Conservation (phyloP, 2,888 invertebrate genomes). For the Zootermopsis nevadensis region DNA sequence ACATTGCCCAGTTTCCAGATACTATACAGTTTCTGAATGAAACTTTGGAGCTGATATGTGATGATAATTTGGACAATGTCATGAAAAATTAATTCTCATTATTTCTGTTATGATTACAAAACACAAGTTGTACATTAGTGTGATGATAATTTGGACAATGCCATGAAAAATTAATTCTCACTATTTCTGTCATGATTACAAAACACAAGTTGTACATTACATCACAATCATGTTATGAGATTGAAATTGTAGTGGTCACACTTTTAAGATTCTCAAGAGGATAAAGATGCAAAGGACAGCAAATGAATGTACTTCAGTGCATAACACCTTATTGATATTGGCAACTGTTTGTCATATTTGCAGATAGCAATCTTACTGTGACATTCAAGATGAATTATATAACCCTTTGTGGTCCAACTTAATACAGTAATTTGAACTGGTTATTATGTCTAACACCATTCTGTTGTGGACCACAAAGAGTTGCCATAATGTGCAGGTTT, state of each 20-base stretch:
- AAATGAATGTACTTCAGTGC: background rate
- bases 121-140: background rate
- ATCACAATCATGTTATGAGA: background rate
- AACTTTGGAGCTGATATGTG: background rate
- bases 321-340: no score
- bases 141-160: background rate
- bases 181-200: background rate
- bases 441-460: no score
- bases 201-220: background rate
- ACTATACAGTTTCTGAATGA: background rate
- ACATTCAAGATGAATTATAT: no score
- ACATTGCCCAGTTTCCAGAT: background rate
- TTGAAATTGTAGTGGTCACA: background rate
- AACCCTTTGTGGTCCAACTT: no score
- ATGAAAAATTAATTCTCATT: background rate
- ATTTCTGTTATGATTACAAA: background rate
- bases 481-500: no score
- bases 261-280: background rate
- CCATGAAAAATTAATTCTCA: background rate
- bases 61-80: background rate
- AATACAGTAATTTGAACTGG: no score
- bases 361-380: no score
- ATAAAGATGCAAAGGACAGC: background rate
- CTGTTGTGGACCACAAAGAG: no score
- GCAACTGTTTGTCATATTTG: no score